Percentiles rank a stretch among this genome's conserved stretches.
phyloP scores from a whole-genome alignment of 2,888 invertebrate genomes.

The Epirrhoe tristata region DNA sequence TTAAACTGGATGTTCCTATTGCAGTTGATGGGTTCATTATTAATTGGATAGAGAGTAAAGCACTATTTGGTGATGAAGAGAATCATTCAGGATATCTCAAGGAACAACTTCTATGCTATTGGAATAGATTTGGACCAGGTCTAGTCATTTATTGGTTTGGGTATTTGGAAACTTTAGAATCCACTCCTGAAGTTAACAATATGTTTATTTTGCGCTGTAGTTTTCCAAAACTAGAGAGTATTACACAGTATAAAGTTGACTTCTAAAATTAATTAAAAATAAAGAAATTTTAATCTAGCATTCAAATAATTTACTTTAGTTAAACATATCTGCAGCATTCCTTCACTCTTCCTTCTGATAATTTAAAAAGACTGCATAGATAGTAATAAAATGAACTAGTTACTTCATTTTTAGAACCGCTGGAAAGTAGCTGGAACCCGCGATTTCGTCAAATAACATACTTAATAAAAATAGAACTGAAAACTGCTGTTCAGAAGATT shows the following conservation, averaged over 20 bases:
- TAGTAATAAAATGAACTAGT: too few species aligned
- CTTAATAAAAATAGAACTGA: too few species aligned
- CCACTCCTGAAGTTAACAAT: slow-evolving; percentile 88
- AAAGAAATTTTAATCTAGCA: not conserved
- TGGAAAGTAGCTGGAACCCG: too few species aligned
- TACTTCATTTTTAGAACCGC: too few species aligned
- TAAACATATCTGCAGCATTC: too few species aligned
- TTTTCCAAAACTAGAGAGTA: slow-evolving; percentile 81
- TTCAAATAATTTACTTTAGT: not conserved
- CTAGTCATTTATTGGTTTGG: slow-evolving; percentile 99
- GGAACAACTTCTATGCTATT: slow-evolving; percentile 95
- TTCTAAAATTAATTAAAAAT: slow-evolving; percentile 41
- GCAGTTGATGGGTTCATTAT: slow-evolving; percentile 93
- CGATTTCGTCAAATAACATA: too few species aligned
- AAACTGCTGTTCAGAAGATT: too few species aligned
- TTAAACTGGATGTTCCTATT: slow-evolving; percentile 95
- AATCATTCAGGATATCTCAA: slow-evolving; percentile 92
- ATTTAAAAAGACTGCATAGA: too few species aligned
- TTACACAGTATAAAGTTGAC: slow-evolving; percentile 77
- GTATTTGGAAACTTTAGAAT: slow-evolving; percentile 89
- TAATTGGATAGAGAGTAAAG: slow-evolving; percentile 99
- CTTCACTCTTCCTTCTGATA: too few species aligned
- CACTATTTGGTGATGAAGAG: slow-evolving; percentile 95
- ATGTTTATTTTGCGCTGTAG: slow-evolving; percentile 83
- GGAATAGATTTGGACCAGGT: slow-evolving; percentile 97